Evolutionary conservation across 2,888 invertebrate genomes (phyloP).

Genomic region (Xestia xanthographa): DNA sequence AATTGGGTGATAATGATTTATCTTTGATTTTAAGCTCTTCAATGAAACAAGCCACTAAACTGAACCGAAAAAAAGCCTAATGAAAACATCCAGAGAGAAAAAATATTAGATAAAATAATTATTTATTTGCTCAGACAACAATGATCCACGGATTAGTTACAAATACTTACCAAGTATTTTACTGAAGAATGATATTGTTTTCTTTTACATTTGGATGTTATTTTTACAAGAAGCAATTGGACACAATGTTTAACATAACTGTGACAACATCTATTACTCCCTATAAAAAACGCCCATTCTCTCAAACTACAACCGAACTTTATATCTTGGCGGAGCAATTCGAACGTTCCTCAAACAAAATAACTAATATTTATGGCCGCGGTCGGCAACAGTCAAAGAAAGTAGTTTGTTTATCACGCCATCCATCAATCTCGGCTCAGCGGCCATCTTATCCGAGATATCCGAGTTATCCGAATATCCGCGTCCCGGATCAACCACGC

Average conservation of each 20-base stretch:
- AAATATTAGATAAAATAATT: neutral
- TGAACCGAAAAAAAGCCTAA: neutral
- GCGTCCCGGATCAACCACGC: conserved; percentile 13
- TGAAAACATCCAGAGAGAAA: neutral
- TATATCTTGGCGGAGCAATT: neutral
- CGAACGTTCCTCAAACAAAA: conserved; percentile 7
- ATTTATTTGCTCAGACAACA: neutral
- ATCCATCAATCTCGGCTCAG: conserved; percentile 36
- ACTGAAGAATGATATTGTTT: neutral
- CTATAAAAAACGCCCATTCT: neutral
- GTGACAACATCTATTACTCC: neutral
- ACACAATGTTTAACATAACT: neutral
- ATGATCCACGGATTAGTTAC: neutral
- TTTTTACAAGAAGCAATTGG: neutral
- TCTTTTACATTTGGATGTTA: neutral
- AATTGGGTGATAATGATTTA: conserved; percentile 36
- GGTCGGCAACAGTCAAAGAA: conserved; percentile 29
- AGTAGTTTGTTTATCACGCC: conserved; percentile 39
- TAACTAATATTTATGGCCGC: conserved; percentile 24
- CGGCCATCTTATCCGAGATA: conserved; percentile 9
- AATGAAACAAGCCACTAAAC: neutral
- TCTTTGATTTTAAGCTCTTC: neutral
- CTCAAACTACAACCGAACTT: neutral
- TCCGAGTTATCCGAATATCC: conserved; percentile 15
- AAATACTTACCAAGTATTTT: neutral